Evolutionary conservation across 2,888 invertebrate species (phyloP).

Genomic region (Oligia fasciuncula): DNA sequence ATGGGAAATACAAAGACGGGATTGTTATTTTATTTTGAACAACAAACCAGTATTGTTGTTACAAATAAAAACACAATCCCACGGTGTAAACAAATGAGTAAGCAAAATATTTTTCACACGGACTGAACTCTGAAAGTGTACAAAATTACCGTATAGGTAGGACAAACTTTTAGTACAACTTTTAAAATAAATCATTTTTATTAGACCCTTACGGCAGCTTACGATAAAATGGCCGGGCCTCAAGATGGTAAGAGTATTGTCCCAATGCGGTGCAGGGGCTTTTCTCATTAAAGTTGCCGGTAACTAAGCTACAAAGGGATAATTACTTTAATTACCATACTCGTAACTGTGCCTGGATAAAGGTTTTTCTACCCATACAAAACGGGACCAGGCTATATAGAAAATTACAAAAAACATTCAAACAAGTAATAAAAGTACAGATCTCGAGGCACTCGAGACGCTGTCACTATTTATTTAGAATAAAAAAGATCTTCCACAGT

Average conservation of each 20-base stretch:
- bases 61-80: not conserved
- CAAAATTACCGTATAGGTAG: constrained; percentile 44
- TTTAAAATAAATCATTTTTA: constrained; percentile 65
- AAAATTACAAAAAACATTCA: constrained; percentile 23
- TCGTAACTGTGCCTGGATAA: constrained; percentile 29
- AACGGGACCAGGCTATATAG: not conserved
- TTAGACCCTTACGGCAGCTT: constrained; percentile 53
- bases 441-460: constrained; percentile 20
- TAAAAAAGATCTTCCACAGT: constrained; percentile 64
- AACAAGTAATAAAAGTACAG: constrained; percentile 21
- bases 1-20: not conserved
- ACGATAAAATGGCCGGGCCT: constrained; percentile 50
- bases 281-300: constrained; percentile 61
- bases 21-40: not conserved
- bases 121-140: constrained; percentile 20
- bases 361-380: constrained; percentile 28
- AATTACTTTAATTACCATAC: constrained; percentile 61
- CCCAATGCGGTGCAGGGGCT: constrained; percentile 33
- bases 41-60: not conserved
- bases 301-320: constrained; percentile 52
- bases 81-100: constrained; percentile 38
- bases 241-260: constrained; percentile 49
- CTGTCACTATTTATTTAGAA: constrained; percentile 41
- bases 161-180: constrained; percentile 45
- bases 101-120: constrained; percentile 30